Base-by-base conservation (phyloP, 2,888 invertebrate species). In the Tribolium freemani region DNA sequence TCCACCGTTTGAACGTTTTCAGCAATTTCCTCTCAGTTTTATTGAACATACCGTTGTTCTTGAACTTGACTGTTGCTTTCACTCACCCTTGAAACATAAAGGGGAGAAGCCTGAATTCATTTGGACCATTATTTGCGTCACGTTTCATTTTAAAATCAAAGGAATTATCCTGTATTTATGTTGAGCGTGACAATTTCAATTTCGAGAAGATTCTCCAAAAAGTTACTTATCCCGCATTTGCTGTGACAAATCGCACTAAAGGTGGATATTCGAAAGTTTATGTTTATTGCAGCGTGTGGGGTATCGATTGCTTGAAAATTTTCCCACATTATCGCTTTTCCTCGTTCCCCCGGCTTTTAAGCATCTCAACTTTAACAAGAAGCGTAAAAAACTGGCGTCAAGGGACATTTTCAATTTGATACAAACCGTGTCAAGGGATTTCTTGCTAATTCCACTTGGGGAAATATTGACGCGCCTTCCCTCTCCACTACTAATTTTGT, bases 301-400 rank as follows among this genome's bases (percentile, higher is more conserved):
- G 45, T 45, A 38, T 38, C 56, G 45, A 31, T 20, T 16, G 16
- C 38, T 60, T 46, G 26, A 63, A 51, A 63, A 63, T 63, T 21
- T 31, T 63, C 50, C 13, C 48, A 60, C 60, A 60, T 60, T 48
- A 60, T 48, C 46, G 48, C 48, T 63, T 63, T 50, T 51, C 16
- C 11, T 50, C 60, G 48, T 60, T 51, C 31, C 51, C 13, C 50
- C 30, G 63, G 31, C 63, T 63, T 63, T 63, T 63, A 63, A 63
- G 20, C 50, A 61, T 61, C 50, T 38, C 63, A 63, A 48, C 60
- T 60, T 60, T 60, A 60, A 60, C 60, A 48, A 60, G 60, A 60
- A 60, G 16, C 8, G 45, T 60, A 60, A 60, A 60, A 60, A 60
- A 60, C 30, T 20, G 48, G 26, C 60, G 60, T 60, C 46, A 9